phyloP scores from a whole-genome alignment of 2,888 invertebrate species.

The Phragmatobia fuliginosa region DNA sequence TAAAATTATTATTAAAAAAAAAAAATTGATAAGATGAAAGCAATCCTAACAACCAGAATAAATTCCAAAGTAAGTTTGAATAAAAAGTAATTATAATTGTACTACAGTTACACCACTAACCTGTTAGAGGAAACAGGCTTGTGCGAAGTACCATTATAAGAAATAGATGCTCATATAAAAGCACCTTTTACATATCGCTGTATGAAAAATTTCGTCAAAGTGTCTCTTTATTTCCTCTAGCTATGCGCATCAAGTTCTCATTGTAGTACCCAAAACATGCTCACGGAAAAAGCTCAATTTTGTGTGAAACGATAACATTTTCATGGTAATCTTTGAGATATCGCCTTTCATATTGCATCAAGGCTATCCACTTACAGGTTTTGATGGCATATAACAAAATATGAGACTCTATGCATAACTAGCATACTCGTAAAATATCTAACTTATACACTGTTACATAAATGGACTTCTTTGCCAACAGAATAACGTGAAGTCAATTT shows the following conservation, averaged over 20 bases:
- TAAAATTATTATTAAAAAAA: no score
- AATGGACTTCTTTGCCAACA: conserved; percentile 11
- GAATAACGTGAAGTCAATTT: conserved; percentile 9
- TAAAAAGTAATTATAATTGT: no score
- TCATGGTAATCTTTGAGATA: conserved; percentile 70
- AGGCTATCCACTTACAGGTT: conserved; percentile 50
- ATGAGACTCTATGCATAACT: conserved; percentile 55
- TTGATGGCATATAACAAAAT: conserved; percentile 52
- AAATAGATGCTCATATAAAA: conserved; percentile 20
- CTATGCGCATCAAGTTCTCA: conserved; percentile 55
- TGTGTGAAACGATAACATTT: conserved; percentile 70
- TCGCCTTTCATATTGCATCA: conserved; percentile 60
- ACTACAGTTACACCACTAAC: neutral
- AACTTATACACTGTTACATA: conserved; percentile 15
- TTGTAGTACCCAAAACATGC: conserved; percentile 65
- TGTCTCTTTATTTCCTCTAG: conserved; percentile 54
- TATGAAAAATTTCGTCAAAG: conserved; percentile 41
- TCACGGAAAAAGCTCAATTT: conserved; percentile 69
- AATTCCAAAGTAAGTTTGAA: neutral
- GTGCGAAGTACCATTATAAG: conserved; percentile 6
- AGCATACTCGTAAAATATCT: conserved; percentile 36
- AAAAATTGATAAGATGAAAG: neutral
- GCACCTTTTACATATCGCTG: conserved; percentile 21
- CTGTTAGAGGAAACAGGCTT: neutral
- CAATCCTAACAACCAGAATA: neutral